phyloP scores from a whole-genome alignment of 2,113 vertebrate genomes.

The Coptodon rendalli region DNA sequence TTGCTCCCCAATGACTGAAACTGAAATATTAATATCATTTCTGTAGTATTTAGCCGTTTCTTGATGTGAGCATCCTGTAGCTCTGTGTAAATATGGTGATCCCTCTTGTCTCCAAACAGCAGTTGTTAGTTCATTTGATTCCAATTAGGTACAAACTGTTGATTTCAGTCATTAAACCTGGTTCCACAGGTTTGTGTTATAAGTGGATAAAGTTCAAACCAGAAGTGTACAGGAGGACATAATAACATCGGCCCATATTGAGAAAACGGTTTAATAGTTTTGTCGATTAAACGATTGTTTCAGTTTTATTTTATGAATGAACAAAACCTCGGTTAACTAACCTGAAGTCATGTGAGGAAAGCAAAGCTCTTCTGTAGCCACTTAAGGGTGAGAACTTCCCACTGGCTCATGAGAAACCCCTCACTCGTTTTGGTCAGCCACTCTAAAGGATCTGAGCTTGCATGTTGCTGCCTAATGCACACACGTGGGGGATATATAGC shows the following conservation, averaged over 20 bases:
- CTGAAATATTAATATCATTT: neutral
- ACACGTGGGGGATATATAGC: neutral
- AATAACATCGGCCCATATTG: neutral
- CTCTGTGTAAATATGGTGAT: neutral
- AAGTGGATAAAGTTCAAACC: neutral
- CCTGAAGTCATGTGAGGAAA: neutral
- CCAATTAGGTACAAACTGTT: too few species aligned
- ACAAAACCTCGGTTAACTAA: neutral
- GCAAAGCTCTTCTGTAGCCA: neutral
- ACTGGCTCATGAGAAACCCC: accelerated
- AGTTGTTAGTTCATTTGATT: neutral
- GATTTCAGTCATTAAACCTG: neutral
- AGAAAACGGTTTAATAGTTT: neutral
- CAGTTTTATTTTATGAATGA: neutral
- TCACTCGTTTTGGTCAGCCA: neutral
- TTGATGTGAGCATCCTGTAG: neutral
- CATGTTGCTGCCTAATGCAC: neutral
- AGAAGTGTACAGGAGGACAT: neutral
- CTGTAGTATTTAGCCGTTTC: neutral
- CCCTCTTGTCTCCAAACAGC: neutral
- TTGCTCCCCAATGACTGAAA: accelerated
- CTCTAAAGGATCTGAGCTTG: neutral
- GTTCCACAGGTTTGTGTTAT: neutral
- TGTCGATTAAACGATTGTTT: neutral
- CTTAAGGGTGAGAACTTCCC: neutral